Percentiles rank a stretch among this genome's conserved stretches.
Conservation (phyloP, 2,113 vertebrate genomes). For the Aleadryas rufinucha region DNA sequence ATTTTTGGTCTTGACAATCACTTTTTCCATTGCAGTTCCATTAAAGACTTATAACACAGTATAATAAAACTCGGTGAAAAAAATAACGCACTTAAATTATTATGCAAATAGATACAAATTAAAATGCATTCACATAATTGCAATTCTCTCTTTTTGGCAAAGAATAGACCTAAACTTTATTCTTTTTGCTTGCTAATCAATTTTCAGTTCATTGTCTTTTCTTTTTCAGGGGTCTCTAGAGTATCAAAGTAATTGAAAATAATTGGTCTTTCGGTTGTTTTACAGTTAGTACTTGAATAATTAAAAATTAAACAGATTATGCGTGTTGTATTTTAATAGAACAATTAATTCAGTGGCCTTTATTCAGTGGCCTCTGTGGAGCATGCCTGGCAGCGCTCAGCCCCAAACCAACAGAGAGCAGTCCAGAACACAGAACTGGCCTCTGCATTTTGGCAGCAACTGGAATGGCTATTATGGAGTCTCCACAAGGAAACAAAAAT, state of each 20-base stretch:
- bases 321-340: neutral
- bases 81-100: neutral
- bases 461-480: neutral
- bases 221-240: neutral
- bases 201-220: neutral
- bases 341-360: neutral
- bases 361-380: neutral
- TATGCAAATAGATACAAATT: slow-evolving; percentile 7
- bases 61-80: neutral
- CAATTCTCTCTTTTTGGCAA: neutral
- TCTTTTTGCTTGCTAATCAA: slow-evolving; percentile 9
- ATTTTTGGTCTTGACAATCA: slow-evolving; percentile 22
- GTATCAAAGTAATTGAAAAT: slow-evolving; percentile 27
- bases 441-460: neutral
- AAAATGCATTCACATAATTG: neutral
- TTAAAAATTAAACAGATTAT: slow-evolving; percentile 13
- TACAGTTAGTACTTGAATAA: neutral
- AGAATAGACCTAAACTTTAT: neutral
- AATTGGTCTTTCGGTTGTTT: slow-evolving; percentile 1
- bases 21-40: slow-evolving; percentile 25
- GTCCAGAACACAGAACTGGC: neutral
- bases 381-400: neutral
- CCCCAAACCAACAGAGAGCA: accelerated
- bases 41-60: neutral
- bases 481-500: neutral